A percentile compares a stretch with the other conserved stretches of the same genome.
phyloP scores from a whole-genome alignment of 1,140 invertebrate genomes.

The Drosophila grimshawi region DNA sequence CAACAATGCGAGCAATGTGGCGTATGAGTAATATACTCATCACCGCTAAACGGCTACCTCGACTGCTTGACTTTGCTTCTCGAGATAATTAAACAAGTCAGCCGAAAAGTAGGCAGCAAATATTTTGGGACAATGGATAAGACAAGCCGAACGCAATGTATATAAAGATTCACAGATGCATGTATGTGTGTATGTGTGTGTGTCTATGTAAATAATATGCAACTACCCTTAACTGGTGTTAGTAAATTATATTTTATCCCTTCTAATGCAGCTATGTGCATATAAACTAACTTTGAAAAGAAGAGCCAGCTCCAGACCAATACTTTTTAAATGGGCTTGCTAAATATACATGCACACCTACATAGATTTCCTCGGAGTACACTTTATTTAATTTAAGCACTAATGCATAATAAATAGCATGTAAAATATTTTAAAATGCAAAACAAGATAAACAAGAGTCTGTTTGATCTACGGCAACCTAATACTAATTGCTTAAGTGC shows the following conservation, averaged over 20 bases:
- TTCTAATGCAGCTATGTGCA: neutral
- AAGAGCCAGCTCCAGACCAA: neutral
- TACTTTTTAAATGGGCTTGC: neutral
- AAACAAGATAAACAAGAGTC: too few relatives aligned
- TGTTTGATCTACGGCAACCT: too few relatives aligned
- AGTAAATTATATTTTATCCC: neutral
- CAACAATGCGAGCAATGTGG: constrained; percentile 24
- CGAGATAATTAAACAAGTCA: constrained; percentile 30
- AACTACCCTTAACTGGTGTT: neutral
- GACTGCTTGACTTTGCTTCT: neutral
- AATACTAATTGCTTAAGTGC: too few relatives aligned
- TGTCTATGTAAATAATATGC: neutral
- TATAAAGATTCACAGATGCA: neutral
- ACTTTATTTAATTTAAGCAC: neutral
- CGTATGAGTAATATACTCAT: constrained; percentile 35
- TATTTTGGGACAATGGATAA: constrained; percentile 13
- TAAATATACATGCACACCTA: too few relatives aligned
- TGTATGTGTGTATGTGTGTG: neutral
- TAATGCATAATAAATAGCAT: too few relatives aligned
- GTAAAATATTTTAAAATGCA: too few relatives aligned
- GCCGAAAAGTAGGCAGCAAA: constrained; percentile 41
- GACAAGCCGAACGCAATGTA: neutral
- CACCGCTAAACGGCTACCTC: neutral
- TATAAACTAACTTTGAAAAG: neutral
- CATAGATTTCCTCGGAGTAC: neutral